These are phyloP conservation scores for Eurytoma adleriae DNA, from an alignment of 2,888 invertebrate genomes.

Conservation along the genomic window DNA sequence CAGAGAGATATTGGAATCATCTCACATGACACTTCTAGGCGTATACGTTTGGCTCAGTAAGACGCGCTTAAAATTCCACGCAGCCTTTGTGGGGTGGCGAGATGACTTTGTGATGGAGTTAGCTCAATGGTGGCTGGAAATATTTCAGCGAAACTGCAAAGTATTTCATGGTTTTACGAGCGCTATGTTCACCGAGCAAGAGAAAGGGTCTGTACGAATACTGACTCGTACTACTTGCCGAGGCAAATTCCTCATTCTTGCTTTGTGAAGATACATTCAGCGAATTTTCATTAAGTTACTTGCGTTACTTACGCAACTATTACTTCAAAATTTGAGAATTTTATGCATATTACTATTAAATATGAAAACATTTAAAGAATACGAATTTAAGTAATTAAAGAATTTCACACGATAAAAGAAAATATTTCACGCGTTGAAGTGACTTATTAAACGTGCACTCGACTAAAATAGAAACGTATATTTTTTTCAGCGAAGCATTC, in stretches of 20 bases:
- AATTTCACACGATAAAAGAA: too few species aligned
- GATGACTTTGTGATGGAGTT: conserved; percentile 18
- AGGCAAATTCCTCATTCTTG: too few species aligned
- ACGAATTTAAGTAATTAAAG: too few species aligned
- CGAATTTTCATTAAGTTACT: too few species aligned
- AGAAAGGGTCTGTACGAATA: neutral
- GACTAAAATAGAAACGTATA: neutral
- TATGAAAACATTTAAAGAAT: too few species aligned
- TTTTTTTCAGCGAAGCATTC: neutral
- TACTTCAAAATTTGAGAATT: too few species aligned
- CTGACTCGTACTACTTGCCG: neutral
- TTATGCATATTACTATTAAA: too few species aligned
- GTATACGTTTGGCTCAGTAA: neutral
- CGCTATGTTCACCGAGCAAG: neutral
- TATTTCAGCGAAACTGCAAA: neutral
- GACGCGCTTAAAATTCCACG: conserved; percentile 14
- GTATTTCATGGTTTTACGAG: neutral
- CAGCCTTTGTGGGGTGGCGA: neutral
- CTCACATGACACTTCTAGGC: neutral
- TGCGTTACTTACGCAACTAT: too few species aligned
- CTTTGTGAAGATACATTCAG: too few species aligned
- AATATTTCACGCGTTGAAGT: too few species aligned
- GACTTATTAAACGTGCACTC: neutral
- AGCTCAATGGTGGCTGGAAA: neutral
- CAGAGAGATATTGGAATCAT: neutral